phyloP scores from a whole-genome alignment of 2,113 vertebrate genomes.

The Aldabrachelys gigantea region DNA sequence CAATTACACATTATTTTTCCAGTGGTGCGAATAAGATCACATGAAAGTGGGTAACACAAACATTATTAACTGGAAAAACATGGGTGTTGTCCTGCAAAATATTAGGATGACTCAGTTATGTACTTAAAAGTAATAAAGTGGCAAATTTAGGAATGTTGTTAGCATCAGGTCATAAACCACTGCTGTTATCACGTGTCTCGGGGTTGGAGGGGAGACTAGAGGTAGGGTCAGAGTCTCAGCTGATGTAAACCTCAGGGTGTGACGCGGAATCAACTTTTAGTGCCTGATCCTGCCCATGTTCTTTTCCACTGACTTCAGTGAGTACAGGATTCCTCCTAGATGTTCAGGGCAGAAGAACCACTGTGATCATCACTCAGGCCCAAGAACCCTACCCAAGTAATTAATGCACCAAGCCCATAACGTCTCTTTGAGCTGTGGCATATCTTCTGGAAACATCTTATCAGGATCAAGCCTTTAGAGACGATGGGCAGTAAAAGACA shows the following conservation, averaged over 20 bases:
- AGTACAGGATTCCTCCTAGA: background rate
- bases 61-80: background rate
- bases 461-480: background rate
- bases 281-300: background rate
- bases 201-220: background rate
- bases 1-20: background rate
- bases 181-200: background rate
- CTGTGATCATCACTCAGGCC: accelerated
- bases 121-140: background rate
- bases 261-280: background rate
- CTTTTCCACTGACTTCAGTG: background rate
- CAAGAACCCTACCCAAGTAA: background rate
- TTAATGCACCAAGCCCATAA: background rate
- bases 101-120: background rate
- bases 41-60: background rate
- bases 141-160: background rate
- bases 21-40: background rate
- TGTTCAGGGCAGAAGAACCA: background rate
- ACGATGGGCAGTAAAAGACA: accelerated
- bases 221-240: background rate
- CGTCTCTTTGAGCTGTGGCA: background rate
- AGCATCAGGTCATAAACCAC: background rate
- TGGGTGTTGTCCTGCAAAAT: background rate
- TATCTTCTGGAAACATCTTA: background rate
- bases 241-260: background rate